Evolutionary conservation across 2,888 invertebrate species (phyloP), one percentile per base, ranked within the genome.

Genomic region (Agrotis ipsilon): DNA sequence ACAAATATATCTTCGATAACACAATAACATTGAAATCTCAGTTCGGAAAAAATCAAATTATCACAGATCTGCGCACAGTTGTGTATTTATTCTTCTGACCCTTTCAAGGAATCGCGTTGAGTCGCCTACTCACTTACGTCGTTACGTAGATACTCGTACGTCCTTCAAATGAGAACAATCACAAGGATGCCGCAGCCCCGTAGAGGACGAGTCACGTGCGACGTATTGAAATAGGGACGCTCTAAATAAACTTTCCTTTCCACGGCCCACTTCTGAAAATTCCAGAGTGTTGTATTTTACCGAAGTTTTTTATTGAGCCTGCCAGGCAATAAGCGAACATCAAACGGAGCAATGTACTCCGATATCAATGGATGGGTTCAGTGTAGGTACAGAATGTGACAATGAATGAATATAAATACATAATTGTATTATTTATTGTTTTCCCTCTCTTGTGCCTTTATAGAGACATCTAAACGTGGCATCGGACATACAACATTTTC

Each of bases 111-210:
- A 68, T 63, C 62, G 21, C 54, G 75, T 72, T 64, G 75, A 65
- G 55, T 67, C 51, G 55, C 59, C 58, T 64, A 55, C 69, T 63
- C 68, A 55, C 76, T 70, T 71, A 54, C 66, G 58, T 62, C 66
- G 59, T 58, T 69, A 16, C 4, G 55, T 45, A 51, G 70, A 60
- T 70, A n/a, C n/a, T n/a, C n/a, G n/a, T n/a, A 60, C 66, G 62
- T 57, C 70, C 59, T 65, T 72, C 52, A 64, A 83, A 82, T 79
- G 72, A 83, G 64, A 63, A 75, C 74, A 84, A 84, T 84, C 74
- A 76, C 75, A 59, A 49, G 58, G 69, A 64, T 68, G 54, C 54
- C 70, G 43, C 54, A 49, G 54, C 66, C 49, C 51, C 70, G 43
- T 57, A 49, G 54, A 73, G 74, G 58, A 78, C 65, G 68, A 63